Conservation (phyloP, 2,797 vertebrate species). For the Triplophysa bombifrons region DNA sequence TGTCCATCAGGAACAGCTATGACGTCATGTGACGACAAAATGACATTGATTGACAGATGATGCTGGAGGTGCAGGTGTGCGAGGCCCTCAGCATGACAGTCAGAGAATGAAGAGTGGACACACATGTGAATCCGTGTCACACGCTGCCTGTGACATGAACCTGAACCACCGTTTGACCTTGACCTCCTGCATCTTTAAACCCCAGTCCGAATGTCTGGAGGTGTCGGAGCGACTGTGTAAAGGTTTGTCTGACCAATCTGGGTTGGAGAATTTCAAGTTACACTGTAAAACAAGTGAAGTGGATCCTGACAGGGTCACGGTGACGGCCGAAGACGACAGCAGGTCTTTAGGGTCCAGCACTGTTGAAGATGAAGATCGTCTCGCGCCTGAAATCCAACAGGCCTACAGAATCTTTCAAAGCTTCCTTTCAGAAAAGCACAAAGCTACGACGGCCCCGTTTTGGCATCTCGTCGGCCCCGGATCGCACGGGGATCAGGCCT, state of each 20-base stretch:
- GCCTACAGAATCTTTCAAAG: slow-evolving; percentile 87
- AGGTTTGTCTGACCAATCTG: slow-evolving; percentile 57
- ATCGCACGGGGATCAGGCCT: slow-evolving; percentile 34
- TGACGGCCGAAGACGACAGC: slow-evolving; percentile 65
- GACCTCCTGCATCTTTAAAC: slow-evolving; percentile 42
- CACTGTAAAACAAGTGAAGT: slow-evolving; percentile 49
- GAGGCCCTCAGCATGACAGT: neutral
- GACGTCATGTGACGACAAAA: slow-evolving; percentile 15
- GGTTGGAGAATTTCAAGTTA: slow-evolving; percentile 58
- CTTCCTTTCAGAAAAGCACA: slow-evolving; percentile 91
- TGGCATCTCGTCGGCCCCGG: slow-evolving; percentile 64
- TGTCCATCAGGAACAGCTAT: slow-evolving; percentile 15
- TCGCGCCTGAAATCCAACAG: slow-evolving; percentile 89
- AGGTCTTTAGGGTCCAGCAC: neutral
- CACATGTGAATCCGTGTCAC: slow-evolving; percentile 50
- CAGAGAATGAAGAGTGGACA: slow-evolving; percentile 57
- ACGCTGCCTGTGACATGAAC: slow-evolving; percentile 47
- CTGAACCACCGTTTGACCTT: slow-evolving; percentile 38
- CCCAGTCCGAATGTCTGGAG: slow-evolving; percentile 48
- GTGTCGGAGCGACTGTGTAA: slow-evolving; percentile 63
- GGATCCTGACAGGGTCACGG: slow-evolving; percentile 61
- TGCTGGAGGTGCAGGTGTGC: slow-evolving; percentile 28
- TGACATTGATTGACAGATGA: slow-evolving; percentile 41
- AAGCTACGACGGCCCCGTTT: slow-evolving; percentile 80
- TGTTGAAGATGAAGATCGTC: slow-evolving; percentile 69